Conservation (phyloP, 1,140 invertebrate genomes). For the Aculops lycopersici region DNA sequence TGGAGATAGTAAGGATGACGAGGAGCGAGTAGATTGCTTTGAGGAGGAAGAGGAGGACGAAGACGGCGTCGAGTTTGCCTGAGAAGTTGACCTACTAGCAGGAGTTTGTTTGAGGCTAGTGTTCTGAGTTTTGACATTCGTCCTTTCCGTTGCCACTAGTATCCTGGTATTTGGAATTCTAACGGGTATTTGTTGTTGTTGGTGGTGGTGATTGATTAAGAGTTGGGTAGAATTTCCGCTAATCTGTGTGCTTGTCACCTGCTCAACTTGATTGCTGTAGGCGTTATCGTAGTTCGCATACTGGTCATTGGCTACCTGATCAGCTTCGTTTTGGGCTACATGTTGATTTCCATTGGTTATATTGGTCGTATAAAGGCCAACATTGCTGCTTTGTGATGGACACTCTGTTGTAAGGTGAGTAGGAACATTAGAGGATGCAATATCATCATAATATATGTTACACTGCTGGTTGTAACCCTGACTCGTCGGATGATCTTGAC, state of each 20-base stretch:
- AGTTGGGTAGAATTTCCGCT: too few species aligned
- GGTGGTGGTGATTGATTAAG: too few species aligned
- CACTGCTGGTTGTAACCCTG: too few species aligned
- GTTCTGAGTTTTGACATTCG: neutral
- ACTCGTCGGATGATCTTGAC: neutral
- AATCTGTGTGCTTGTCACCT: too few species aligned
- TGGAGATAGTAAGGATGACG: neutral
- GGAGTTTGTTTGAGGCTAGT: neutral
- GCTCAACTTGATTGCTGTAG: neutral
- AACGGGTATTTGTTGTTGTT: too few species aligned
- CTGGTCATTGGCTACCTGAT: neutral
- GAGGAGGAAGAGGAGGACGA: neutral
- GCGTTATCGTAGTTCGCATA: neutral
- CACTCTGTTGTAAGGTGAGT: neutral
- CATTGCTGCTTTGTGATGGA: neutral
- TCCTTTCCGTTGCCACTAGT: neutral
- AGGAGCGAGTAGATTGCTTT: neutral
- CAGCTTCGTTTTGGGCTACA: neutral
- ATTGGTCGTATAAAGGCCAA: neutral
- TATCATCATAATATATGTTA: too few species aligned
- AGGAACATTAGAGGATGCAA: too few species aligned
- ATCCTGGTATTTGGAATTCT: neutral
- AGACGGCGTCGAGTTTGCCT: neutral
- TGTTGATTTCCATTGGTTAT: neutral
- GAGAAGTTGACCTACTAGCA: neutral